Evolutionary conservation across 2,888 invertebrate species (phyloP).

Genomic region (Volucella bombylans): DNA sequence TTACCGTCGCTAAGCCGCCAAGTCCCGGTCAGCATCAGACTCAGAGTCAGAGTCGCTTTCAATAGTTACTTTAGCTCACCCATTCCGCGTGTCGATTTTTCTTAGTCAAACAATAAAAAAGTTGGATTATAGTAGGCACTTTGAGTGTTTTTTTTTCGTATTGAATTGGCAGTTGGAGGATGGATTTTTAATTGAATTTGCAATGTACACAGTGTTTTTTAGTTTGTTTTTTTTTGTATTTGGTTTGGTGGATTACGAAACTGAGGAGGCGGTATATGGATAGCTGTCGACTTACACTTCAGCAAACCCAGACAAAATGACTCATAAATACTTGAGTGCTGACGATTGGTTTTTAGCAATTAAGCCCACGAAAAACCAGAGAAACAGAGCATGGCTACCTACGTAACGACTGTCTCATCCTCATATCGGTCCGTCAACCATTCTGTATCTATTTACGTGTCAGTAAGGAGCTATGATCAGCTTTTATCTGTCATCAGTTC

Average conservation of each 20-base stretch:
- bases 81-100: conserved; percentile 16
- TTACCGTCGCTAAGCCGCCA: conserved; percentile 22
- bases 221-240: conserved; percentile 10
- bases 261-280: conserved; percentile 20
- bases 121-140: no score
- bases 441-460: no score
- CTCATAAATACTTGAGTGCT: conserved; percentile 14
- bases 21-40: no score
- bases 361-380: no score
- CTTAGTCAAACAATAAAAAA: conserved; percentile 33
- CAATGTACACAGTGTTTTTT: conserved; percentile 24
- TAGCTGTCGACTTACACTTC: conserved; percentile 16
- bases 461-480: no score
- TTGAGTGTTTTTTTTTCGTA: conserved; percentile 12
- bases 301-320: conserved; percentile 33
- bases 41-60: conserved; percentile 46
- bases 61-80: conserved; percentile 26
- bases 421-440: no score
- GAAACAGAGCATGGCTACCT: no score
- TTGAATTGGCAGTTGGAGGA: conserved; percentile 33
- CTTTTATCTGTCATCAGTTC: no score
- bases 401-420: no score
- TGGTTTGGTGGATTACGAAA: conserved; percentile 34
- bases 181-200: conserved; percentile 63
- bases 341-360: background rate